Conservation (phyloP, 2,797 vertebrate species). For the Chiloscyllium punctatum region DNA sequence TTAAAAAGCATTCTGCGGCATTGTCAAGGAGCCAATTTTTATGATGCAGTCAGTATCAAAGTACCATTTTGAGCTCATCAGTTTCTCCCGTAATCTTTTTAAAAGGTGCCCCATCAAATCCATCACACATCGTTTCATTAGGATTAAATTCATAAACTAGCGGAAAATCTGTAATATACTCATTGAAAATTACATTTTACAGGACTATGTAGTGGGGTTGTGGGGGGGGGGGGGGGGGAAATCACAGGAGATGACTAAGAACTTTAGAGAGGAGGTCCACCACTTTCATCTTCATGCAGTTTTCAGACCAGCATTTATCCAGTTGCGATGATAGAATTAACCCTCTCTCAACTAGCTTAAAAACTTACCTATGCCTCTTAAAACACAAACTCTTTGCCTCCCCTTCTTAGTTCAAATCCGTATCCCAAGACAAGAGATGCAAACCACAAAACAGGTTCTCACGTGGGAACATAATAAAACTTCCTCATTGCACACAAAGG, state of each 20-base stretch:
- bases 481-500: background rate
- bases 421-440: background rate
- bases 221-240: too few relatives aligned
- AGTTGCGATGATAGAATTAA: background rate
- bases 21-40: constrained; percentile 26
- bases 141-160: background rate
- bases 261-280: background rate
- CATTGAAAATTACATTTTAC: background rate
- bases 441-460: background rate
- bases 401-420: background rate
- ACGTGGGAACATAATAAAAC: background rate
- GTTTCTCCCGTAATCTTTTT: background rate
- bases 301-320: background rate
- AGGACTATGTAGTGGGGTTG: background rate
- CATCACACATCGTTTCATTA: background rate
- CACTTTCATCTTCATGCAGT: background rate
- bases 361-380: background rate
- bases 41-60: constrained; percentile 25
- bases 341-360: background rate
- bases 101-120: background rate
- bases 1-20: background rate
- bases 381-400: background rate
- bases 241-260: background rate
- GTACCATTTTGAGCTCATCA: background rate
- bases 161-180: background rate